These are phyloP conservation scores for Calypte anna DNA, from an alignment of 2,113 vertebrate genomes.

Conservation along the genomic window DNA sequence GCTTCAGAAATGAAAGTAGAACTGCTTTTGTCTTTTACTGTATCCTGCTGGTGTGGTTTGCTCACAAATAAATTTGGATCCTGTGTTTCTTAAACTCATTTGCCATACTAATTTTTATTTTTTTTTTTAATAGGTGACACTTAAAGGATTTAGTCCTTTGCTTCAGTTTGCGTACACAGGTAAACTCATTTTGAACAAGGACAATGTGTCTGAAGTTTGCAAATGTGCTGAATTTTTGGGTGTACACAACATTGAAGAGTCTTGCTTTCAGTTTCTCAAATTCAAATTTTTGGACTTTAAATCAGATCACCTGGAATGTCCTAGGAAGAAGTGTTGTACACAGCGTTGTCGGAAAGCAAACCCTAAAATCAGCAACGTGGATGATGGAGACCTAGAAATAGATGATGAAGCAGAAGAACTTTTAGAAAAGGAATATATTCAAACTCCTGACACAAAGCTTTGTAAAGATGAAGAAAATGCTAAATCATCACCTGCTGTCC, in stretches of 20 bases:
- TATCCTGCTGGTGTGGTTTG: background rate
- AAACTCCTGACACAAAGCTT: conserved; percentile 50
- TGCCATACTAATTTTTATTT: background rate
- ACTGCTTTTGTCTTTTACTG: background rate
- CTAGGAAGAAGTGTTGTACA: conserved; percentile 79
- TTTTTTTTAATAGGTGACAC: conserved; percentile 82
- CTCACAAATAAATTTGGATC: background rate
- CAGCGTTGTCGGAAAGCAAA: conserved; percentile 74
- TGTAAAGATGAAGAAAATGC: conserved; percentile 67
- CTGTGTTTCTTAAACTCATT: background rate
- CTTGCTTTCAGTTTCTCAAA: conserved; percentile 94
- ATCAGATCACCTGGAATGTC: conserved; percentile 64
- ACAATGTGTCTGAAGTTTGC: conserved; percentile 91
- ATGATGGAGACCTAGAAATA: conserved; percentile 62
- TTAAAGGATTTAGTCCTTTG: conserved; percentile 92
- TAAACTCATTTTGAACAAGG: conserved; percentile 91
- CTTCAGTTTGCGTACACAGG: conserved; percentile 96
- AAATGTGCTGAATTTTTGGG: conserved; percentile 88
- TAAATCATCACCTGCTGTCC: conserved; percentile 16
- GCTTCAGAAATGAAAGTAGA: background rate
- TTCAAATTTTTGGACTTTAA: conserved; percentile 86
- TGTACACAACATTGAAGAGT: conserved; percentile 89
- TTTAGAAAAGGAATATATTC: conserved; percentile 61
- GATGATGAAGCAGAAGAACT: conserved; percentile 70
- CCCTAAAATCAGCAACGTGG: background rate